These are phyloP conservation scores for Trachemys scripta DNA, from an alignment of 2,113 vertebrate species.

Conservation along the genomic window DNA sequence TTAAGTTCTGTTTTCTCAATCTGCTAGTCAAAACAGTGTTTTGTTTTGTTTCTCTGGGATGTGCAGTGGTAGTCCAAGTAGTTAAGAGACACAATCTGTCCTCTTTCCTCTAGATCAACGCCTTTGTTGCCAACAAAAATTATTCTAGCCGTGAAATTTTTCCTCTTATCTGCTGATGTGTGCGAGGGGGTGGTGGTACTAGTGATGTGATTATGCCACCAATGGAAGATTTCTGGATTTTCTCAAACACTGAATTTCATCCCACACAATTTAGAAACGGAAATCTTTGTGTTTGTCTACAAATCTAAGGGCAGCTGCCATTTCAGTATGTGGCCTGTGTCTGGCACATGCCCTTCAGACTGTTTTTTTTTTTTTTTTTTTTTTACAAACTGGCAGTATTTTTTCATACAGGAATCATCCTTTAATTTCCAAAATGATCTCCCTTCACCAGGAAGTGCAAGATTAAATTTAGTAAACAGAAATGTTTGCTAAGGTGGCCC, in stretches of 20 bases:
- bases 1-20: conserved; percentile 49
- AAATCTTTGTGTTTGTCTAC: conserved; percentile 7
- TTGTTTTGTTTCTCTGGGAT: conserved; percentile 58
- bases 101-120: conserved; percentile 48
- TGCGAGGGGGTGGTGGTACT: background rate
- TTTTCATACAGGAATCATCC: background rate
- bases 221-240: conserved; percentile 11
- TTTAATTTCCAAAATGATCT: background rate
- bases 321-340: background rate
- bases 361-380: background rate
- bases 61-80: conserved; percentile 20
- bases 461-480: background rate
- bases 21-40: conserved; percentile 60
- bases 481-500: background rate
- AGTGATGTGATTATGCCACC: background rate
- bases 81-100: conserved; percentile 33
- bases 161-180: conserved; percentile 31
- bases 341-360: background rate
- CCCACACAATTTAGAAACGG: background rate
- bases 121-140: conserved; percentile 55
- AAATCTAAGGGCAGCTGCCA: background rate
- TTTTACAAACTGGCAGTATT: background rate
- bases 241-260: conserved; percentile 13
- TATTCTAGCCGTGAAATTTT: background rate
- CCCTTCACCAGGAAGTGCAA: background rate